Evolutionary conservation across 2,797 vertebrate genomes (phyloP).

Genomic region (Stomatorhinus walkeri): DNA sequence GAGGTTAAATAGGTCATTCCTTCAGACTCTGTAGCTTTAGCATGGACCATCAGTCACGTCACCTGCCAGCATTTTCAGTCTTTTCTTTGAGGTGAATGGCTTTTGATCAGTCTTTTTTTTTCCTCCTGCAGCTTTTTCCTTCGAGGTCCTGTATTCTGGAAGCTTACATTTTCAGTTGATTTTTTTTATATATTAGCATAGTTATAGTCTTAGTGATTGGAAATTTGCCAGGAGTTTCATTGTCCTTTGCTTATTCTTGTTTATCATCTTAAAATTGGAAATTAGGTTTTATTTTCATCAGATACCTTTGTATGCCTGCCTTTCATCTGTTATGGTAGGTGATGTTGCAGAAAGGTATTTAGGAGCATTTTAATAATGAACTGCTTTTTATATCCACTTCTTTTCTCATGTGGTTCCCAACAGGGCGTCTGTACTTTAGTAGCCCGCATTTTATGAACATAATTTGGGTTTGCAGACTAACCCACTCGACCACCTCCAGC

Average conservation of each 20-base stretch:
- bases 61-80: not conserved
- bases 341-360: not conserved
- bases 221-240: not conserved
- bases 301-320: not conserved
- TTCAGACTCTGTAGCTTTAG: not conserved
- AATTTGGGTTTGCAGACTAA: not conserved
- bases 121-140: not conserved
- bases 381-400: not conserved
- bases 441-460: not conserved
- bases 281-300: not conserved
- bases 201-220: not conserved
- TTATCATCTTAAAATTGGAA: not conserved
- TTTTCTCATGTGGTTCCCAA: not conserved
- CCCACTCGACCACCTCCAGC: not conserved
- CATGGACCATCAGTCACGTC: not conserved
- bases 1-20: not conserved
- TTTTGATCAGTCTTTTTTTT: not conserved
- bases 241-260: not conserved
- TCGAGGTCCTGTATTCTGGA: not conserved
- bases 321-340: not conserved
- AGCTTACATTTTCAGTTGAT: not conserved
- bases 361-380: not conserved
- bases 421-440: not conserved
- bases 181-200: not conserved
- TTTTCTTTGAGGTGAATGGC: not conserved